Evolutionary conservation across 2,113 vertebrate species (phyloP).

Genomic region (Sciurus niger): DNA sequence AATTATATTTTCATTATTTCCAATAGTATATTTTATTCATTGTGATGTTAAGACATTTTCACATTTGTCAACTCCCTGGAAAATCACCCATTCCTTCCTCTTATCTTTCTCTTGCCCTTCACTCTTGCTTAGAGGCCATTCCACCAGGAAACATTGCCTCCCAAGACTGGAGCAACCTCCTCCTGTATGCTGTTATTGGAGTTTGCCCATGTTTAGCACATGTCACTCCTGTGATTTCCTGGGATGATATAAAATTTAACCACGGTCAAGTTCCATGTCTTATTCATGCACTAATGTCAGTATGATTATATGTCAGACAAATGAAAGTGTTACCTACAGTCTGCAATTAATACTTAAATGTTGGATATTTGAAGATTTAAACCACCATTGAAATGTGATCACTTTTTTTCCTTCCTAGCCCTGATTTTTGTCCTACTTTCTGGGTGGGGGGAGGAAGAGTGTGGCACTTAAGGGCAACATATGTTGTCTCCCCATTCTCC

Average conservation of each 20-base stretch:
- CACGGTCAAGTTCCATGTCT: background rate
- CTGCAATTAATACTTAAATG: conserved; percentile 13
- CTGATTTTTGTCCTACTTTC: background rate
- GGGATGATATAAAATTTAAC: background rate
- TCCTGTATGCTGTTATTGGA: no score
- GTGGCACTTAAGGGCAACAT: conserved; percentile 20
- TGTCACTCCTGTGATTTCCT: conserved; percentile 26
- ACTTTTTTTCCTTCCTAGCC: background rate
- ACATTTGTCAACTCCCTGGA: background rate
- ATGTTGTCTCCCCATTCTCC: background rate
- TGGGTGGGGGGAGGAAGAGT: background rate
- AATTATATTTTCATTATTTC: background rate
- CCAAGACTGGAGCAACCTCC: no score
- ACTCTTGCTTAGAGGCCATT: background rate
- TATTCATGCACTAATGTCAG: no score
- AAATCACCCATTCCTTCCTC: conserved; percentile 18
- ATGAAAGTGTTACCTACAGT: background rate
- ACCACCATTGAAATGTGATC: conserved; percentile 17
- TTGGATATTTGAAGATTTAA: conserved; percentile 47
- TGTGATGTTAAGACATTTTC: conserved; percentile 4
- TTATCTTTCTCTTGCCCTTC: background rate
- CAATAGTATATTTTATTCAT: background rate
- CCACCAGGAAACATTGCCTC: no score
- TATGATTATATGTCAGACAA: conserved; percentile 25
- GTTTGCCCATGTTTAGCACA: no score